These are phyloP conservation scores for Lamprotornis superbus DNA, from an alignment of 2,113 vertebrate species.

Conservation along the genomic window DNA sequence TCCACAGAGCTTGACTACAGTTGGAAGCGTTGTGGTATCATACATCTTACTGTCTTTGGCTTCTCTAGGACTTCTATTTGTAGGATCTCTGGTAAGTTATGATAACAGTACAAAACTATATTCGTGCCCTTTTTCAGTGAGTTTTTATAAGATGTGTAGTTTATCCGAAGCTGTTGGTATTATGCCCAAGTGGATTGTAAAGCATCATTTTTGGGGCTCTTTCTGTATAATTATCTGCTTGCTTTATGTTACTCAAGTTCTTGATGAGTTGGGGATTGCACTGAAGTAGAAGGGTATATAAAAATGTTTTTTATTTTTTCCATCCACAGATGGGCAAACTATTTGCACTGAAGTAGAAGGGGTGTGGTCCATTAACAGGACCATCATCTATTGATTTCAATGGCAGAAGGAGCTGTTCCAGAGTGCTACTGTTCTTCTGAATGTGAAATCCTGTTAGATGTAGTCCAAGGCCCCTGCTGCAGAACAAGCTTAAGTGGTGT, in stretches of 20 bases:
- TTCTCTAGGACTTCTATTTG: slow-evolving; percentile 74
- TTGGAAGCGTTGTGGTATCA: slow-evolving; percentile 71
- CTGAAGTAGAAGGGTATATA: neutral
- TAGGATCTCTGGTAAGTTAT: slow-evolving; percentile 79
- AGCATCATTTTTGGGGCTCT: neutral
- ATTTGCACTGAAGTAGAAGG: neutral
- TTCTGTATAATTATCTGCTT: neutral
- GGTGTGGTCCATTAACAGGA: neutral
- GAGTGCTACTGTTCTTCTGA: neutral
- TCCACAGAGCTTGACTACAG: slow-evolving; percentile 69
- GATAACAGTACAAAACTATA: neutral
- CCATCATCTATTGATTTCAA: neutral
- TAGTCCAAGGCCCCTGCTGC: neutral
- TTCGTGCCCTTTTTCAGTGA: neutral
- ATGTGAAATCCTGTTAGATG: neutral
- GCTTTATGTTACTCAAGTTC: neutral
- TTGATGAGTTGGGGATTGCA: neutral
- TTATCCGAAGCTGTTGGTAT: neutral
- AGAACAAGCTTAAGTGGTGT: neutral
- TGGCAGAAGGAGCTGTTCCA: neutral
- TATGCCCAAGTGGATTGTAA: neutral
- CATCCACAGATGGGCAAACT: neutral
- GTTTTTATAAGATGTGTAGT: neutral
- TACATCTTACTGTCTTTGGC: slow-evolving; percentile 78
- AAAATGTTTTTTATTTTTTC: neutral